phyloP scores from a whole-genome alignment of 2,888 invertebrate genomes.

The Melipona beecheii region DNA sequence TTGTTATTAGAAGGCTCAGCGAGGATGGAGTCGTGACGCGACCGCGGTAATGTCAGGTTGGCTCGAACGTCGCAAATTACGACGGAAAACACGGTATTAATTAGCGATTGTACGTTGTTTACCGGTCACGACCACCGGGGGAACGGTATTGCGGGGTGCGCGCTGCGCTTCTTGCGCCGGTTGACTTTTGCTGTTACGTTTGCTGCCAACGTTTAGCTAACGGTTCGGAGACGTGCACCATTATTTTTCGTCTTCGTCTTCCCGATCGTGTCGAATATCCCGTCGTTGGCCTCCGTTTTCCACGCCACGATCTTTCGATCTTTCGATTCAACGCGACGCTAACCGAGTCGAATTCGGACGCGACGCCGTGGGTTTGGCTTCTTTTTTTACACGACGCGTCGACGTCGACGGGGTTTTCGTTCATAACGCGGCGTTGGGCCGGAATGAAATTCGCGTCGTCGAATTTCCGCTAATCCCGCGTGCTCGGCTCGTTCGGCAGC shows the following conservation, averaged over 20 bases:
- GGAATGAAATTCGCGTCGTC: conserved; percentile 56
- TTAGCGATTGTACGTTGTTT: conserved; percentile 73
- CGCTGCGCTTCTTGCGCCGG: conserved; percentile 60
- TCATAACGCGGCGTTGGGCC: conserved; percentile 22
- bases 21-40: conserved; percentile 64
- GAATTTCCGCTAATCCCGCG: conserved; percentile 61
- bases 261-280: conserved; percentile 11
- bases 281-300: conserved; percentile 1
- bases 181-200: conserved; percentile 78
- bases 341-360: neutral
- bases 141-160: conserved; percentile 51
- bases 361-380: too few species aligned
- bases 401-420: conserved; percentile 32
- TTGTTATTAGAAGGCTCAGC: conserved; percentile 55
- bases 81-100: conserved; percentile 67
- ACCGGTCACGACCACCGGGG: conserved; percentile 54
- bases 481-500: conserved; percentile 32
- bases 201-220: conserved; percentile 81
- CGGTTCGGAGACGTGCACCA: conserved; percentile 74
- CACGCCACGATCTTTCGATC: neutral
- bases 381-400: conserved; percentile 1
- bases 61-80: conserved; percentile 63
- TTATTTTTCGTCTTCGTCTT: conserved; percentile 74
- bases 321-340: neutral
- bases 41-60: conserved; percentile 59